phyloP scores from a whole-genome alignment of 1,140 invertebrate genomes.

The Apis cerana region DNA sequence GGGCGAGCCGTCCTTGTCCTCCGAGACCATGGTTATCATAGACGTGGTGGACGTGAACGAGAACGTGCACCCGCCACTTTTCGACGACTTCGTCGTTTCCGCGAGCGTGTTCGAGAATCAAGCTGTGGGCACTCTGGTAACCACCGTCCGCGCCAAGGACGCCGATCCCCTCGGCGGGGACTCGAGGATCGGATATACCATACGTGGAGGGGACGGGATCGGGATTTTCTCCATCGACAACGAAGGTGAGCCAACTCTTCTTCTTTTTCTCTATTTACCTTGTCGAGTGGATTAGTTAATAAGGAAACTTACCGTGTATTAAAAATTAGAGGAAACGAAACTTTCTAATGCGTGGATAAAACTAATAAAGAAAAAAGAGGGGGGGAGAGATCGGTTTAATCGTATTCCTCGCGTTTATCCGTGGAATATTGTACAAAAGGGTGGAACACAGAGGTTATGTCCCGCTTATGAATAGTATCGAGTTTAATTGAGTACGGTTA shows the following conservation, averaged over 20 bases:
- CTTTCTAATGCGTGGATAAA: too few species aligned
- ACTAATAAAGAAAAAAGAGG: too few species aligned
- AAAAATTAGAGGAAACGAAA: too few species aligned
- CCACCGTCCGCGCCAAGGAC: slow-evolving; percentile 90
- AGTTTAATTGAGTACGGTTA: slow-evolving; percentile 19
- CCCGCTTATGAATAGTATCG: not conserved
- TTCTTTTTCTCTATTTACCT: not conserved
- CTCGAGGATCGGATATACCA: slow-evolving; percentile 91
- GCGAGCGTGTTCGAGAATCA: slow-evolving; percentile 89
- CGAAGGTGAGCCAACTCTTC: slow-evolving; percentile 85
- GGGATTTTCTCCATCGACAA: slow-evolving; percentile 95
- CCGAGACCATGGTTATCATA: slow-evolving; percentile 89
- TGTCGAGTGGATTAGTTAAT: too few species aligned
- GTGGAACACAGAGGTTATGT: too few species aligned
- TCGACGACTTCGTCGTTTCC: slow-evolving; percentile 89
- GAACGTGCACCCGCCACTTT: slow-evolving; percentile 91
- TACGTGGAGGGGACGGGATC: slow-evolving; percentile 93
- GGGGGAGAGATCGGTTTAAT: too few species aligned
- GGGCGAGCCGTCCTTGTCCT: slow-evolving; percentile 87
- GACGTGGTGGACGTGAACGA: slow-evolving; percentile 97
- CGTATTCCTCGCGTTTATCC: too few species aligned
- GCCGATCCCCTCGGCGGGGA: slow-evolving; percentile 89
- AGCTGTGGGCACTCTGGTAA: slow-evolving; percentile 87
- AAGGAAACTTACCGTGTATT: too few species aligned
- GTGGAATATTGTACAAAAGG: too few species aligned